Evolutionary conservation across 64 coral and sea anemone genomes (phyloP).

Genomic region (Actinia equina): DNA sequence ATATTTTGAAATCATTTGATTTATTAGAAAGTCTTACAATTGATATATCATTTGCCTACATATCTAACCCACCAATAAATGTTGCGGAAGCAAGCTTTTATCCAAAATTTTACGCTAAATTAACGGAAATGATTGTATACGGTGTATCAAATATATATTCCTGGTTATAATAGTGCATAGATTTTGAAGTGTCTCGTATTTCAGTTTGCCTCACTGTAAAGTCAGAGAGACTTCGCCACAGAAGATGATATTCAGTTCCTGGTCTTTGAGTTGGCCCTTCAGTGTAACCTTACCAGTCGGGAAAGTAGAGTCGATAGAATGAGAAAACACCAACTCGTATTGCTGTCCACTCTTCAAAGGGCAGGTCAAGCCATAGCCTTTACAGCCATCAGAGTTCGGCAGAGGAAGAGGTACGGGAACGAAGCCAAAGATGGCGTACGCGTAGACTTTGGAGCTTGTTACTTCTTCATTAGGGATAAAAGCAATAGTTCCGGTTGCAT

Average conservation of each 20-base stretch:
- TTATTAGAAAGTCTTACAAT: too few relatives aligned
- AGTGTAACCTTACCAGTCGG: constrained; percentile 17
- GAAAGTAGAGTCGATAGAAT: constrained; percentile 30
- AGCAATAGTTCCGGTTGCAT: constrained; percentile 15
- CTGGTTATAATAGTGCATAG: not conserved
- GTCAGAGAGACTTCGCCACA: constrained; percentile 11
- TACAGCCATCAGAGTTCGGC: constrained; percentile 54
- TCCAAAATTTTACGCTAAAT: too few relatives aligned
- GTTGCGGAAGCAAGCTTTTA: too few relatives aligned
- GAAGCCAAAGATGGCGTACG: constrained; percentile 42
- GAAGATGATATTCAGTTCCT: constrained; percentile 34
- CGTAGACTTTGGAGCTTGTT: constrained; percentile 52
- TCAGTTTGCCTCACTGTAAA: not conserved
- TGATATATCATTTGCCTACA: too few relatives aligned
- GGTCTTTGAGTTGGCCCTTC: constrained; percentile 54
- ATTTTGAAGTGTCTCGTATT: not conserved
- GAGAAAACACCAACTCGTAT: constrained; percentile 28
- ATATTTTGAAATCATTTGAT: too few relatives aligned
- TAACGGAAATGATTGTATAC: too few relatives aligned
- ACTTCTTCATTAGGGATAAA: constrained; percentile 61
- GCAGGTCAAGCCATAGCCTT: constrained; percentile 48
- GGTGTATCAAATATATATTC: not conserved
- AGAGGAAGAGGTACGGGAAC: constrained; percentile 50
- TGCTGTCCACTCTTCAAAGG: constrained; percentile 54
- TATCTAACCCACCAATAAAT: too few relatives aligned